Percentiles rank a stretch among this genome's conserved stretches.
Evolutionary conservation across 2,113 vertebrate genomes (phyloP).

Genomic region (Syngnathus typhle): DNA sequence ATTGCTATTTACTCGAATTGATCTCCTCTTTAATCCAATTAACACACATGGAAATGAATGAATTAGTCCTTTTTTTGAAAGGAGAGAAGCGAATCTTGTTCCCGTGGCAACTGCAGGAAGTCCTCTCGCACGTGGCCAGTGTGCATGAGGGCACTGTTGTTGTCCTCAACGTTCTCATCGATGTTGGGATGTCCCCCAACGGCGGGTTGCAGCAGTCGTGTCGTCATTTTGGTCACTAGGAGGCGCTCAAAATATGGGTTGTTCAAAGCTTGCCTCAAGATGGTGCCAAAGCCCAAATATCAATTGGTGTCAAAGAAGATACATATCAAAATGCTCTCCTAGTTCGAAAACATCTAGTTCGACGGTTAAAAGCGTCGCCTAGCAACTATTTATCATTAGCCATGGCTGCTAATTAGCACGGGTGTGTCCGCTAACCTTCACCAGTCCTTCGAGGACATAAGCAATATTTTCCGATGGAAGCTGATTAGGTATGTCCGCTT

Average conservation of each 20-base stretch:
- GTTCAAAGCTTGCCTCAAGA: not conserved
- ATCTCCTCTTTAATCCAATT: not conserved
- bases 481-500: not conserved
- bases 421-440: conserved; percentile 36
- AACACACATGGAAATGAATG: not conserved
- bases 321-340: too few species aligned
- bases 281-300: too few species aligned
- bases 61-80: not conserved
- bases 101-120: conserved; percentile 80
- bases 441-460: conserved; percentile 29
- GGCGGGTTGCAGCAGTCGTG: not conserved
- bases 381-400: conserved; percentile 19
- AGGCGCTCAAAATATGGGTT: not conserved
- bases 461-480: too few species aligned
- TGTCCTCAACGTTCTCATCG: not conserved
- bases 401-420: conserved; percentile 16
- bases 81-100: conserved; percentile 58
- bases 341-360: too few species aligned
- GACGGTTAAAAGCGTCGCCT: not conserved
- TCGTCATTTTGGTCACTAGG: not conserved
- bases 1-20: not conserved
- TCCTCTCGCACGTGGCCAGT: conserved; percentile 35
- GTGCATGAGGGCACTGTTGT: conserved; percentile 7
- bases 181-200: not conserved
- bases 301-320: too few species aligned